Evolutionary conservation across 2,113 vertebrate genomes (phyloP).

Genomic region (Isichthys henryi): DNA sequence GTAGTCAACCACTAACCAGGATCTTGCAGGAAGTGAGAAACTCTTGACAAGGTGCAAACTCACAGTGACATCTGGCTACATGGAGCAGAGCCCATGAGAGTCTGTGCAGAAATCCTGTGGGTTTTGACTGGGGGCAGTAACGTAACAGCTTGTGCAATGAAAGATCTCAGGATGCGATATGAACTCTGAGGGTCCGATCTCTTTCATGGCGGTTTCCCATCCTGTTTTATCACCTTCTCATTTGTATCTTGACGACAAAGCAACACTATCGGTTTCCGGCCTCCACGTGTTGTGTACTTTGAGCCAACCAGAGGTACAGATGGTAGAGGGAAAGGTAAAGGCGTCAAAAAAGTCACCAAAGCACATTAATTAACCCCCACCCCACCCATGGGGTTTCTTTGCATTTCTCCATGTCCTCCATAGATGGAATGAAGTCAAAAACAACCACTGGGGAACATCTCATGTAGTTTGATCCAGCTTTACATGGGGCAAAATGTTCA

Average conservation of each 20-base stretch:
- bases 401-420: neutral
- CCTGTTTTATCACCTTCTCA: neutral
- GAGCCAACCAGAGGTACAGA: conserved; percentile 14
- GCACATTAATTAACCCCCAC: neutral
- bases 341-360: neutral
- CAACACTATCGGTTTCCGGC: neutral
- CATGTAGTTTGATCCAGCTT: neutral
- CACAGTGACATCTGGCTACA: neutral
- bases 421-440: neutral
- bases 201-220: neutral
- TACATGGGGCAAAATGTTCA: neutral
- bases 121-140: neutral
- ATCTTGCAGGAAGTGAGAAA: neutral
- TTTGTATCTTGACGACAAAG: neutral
- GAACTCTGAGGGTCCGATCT: neutral
- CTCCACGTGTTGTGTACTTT: conserved; percentile 23
- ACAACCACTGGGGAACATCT: neutral
- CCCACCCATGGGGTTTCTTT: too few relatives aligned
- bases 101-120: neutral
- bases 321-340: conserved; percentile 15
- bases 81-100: neutral
- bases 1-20: neutral
- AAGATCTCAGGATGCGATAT: neutral
- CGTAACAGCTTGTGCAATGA: neutral
- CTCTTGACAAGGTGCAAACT: neutral